These are phyloP conservation scores for Cichladusa arquata DNA, from an alignment of 2,113 vertebrate species.

Conservation along the genomic window DNA sequence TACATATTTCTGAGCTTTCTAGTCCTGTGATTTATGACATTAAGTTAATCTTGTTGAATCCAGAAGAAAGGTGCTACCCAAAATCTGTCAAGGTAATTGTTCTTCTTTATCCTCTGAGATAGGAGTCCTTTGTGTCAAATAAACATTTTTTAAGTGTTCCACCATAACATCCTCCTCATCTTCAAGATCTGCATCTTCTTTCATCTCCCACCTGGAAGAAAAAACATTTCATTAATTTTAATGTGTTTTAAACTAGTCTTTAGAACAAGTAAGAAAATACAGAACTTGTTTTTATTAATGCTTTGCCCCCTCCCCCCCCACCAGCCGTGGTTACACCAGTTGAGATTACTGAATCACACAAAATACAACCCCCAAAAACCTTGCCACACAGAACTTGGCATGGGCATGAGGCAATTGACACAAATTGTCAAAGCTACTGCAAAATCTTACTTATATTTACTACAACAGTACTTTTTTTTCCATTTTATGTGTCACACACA, in stretches of 20 bases:
- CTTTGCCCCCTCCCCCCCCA: neutral
- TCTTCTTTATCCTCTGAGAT: constrained; percentile 55
- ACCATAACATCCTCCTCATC: constrained; percentile 84
- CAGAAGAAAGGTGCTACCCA: neutral
- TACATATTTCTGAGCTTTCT: neutral
- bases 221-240: neutral
- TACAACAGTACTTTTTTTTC: neutral
- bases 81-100: constrained; percentile 44
- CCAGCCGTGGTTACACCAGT: rapidly evolving
- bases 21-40: constrained; percentile 4
- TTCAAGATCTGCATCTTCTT: constrained; percentile 80
- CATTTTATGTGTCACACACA: neutral
- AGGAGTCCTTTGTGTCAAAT: constrained; percentile 66
- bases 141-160: constrained; percentile 80
- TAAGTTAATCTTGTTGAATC: constrained; percentile 2
- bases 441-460: neutral
- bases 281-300: neutral
- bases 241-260: neutral
- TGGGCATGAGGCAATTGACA: neutral
- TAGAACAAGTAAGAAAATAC: constrained; percentile 9
- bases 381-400: neutral
- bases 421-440: neutral
- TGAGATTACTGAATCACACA: neutral
- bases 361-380: neutral
- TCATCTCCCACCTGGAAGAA: constrained; percentile 93